Evolutionary conservation across 2,797 vertebrate genomes (phyloP).

Genomic region (Gymnopithys bicolor): DNA sequence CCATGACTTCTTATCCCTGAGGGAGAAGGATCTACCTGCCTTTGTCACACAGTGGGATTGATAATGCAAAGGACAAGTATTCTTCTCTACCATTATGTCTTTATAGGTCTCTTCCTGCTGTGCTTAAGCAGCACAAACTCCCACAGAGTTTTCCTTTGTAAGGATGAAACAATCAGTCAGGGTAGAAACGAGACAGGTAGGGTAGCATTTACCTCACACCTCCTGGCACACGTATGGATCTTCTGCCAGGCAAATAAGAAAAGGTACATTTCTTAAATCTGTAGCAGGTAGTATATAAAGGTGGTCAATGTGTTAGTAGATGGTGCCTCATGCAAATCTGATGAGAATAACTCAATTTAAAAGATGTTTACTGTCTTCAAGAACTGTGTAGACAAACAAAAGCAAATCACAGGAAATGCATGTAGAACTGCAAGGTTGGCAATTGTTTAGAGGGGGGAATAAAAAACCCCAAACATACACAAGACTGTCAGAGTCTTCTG

Average conservation of each 20-base stretch:
- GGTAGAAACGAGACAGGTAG: slow-evolving; percentile 8
- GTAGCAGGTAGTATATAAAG: not conserved
- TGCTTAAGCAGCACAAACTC: slow-evolving; percentile 22
- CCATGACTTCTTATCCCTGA: not conserved
- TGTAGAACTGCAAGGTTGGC: not conserved
- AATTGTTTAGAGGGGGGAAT: not conserved
- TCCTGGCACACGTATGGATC: not conserved
- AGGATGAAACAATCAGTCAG: slow-evolving; percentile 46
- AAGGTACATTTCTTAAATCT: not conserved
- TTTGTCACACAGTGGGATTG: slow-evolving; percentile 32
- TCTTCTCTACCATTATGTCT: slow-evolving; percentile 32
- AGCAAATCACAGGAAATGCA: not conserved
- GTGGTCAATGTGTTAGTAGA: not conserved
- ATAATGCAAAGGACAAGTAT: slow-evolving; percentile 53
- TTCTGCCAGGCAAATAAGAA: not conserved
- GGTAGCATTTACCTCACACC: slow-evolving; percentile 22
- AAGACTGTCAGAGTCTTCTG: not conserved
- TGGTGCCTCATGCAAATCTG: not conserved
- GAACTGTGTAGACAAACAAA: not conserved
- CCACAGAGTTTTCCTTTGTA: slow-evolving; percentile 48
- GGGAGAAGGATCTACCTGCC: slow-evolving; percentile 28
- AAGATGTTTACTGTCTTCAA: not conserved
- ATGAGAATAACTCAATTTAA: not conserved
- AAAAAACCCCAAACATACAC: not conserved
- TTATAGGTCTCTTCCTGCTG: slow-evolving; percentile 55